Base-by-base conservation (phyloP, 2,797 vertebrate species). In the Somateria mollissima region DNA sequence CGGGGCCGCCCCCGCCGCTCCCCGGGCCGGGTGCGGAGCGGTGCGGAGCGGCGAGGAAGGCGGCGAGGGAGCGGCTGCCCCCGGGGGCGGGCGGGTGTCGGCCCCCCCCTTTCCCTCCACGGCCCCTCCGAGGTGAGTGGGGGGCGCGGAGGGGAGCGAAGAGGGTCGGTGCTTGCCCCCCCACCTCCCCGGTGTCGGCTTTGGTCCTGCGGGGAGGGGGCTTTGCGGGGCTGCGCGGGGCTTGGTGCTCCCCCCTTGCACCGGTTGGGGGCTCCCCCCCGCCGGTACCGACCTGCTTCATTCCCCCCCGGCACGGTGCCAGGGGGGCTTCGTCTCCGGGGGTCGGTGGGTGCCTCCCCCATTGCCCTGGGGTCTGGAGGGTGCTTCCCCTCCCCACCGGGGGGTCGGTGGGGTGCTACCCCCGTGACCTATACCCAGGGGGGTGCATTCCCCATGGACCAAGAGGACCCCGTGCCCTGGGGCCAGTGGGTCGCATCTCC, bases 1-100 rank as follows among this genome's bases (percentile, higher is more conserved):
- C 79, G 62, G 79, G 80, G 80, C 70, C 84, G 76, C 86, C 91
- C 86, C 87, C 66, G 75, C 53, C 66, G 87, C 66, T 77, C 65
- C 34, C 16, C 24, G 57, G 49, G 64, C 91, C 94, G 36, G 72
- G 51, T 30, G 11, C 37, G 62, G 34, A 39, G 62, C 62, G 39
- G 62, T 36, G 62, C 47, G 47, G 47, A 47, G 56, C 27, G 30
- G 58, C 22, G 65, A 37, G 4, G 37, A 49, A 45, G 56, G 47
- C 65, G n/a, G 80, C 20, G 67, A 47, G 43, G 45, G 22, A 70
- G 70, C 58, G 56, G 24, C 20, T 34, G 43, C 66, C 37, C 56
- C 30, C 20, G 78, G 53, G 49, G 43, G 20, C 36, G 70, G 62
- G 87, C 87, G 62, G 87, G 36, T 69, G 78, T 72, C 41, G 51